Evolutionary conservation across 2,888 invertebrate species (phyloP).

Genomic region (Craniophora ligustri): DNA sequence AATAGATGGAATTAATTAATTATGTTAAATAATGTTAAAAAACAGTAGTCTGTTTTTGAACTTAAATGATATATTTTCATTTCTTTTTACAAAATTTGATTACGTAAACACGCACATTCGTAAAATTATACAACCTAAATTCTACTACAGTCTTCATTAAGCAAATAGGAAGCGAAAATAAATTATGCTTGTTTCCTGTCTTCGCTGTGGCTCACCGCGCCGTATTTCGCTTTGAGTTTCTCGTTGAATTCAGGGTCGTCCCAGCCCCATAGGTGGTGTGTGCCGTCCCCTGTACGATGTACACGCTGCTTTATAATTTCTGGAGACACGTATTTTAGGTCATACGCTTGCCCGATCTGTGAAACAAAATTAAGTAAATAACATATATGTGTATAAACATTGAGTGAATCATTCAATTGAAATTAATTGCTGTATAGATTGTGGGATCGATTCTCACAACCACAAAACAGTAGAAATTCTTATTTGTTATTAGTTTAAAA

Average conservation of each 20-base stretch:
- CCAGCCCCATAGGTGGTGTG: conserved; percentile 92
- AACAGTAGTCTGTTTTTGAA: not conserved
- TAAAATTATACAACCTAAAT: conserved; percentile 18
- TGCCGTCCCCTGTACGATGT: conserved; percentile 90
- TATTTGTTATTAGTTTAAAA: too few species aligned
- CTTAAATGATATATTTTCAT: not conserved
- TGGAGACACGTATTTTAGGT: conserved; percentile 91
- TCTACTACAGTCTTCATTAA: conserved; percentile 44
- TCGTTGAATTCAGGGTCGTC: conserved; percentile 90
- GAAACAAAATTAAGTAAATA: not conserved
- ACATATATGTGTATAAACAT: not conserved
- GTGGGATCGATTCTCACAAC: too few species aligned
- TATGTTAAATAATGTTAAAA: conserved; percentile 9
- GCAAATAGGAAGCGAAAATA: conserved; percentile 16
- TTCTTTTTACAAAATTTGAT: conserved; percentile 3
- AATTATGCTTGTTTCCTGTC: conserved; percentile 64
- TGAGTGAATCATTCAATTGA: too few species aligned
- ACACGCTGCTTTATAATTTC: conserved; percentile 90
- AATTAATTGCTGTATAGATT: too few species aligned
- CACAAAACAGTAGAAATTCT: too few species aligned
- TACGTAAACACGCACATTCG: not conserved
- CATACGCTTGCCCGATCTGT: conserved; percentile 93
- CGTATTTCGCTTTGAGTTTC: conserved; percentile 77
- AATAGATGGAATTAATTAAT: too few species aligned
- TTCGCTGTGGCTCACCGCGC: conserved; percentile 63